Evolutionary conservation across 2,113 vertebrate species (phyloP).

Genomic region (Chroicocephalus ridibundus): DNA sequence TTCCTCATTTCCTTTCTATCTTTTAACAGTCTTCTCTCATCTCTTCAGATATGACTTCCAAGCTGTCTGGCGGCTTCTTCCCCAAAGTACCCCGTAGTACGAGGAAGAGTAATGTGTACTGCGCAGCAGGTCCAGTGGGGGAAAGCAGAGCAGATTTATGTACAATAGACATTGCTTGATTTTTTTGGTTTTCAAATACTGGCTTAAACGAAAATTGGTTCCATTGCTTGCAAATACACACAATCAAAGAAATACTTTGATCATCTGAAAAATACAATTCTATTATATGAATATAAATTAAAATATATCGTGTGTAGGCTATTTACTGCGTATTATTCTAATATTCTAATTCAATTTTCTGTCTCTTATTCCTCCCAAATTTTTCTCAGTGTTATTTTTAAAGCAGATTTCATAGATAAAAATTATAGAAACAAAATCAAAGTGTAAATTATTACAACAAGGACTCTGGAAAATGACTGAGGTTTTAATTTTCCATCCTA

Average conservation of each 20-base stretch:
- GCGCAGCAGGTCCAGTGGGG: not conserved
- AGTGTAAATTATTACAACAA: not conserved
- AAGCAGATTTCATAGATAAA: not conserved
- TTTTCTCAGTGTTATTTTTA: not conserved
- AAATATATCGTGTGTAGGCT: not conserved
- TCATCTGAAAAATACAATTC: not conserved
- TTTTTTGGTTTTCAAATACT: not conserved
- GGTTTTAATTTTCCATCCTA: not conserved
- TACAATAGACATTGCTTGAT: not conserved
- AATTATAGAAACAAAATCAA: not conserved
- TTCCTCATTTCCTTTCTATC: constrained; percentile 55
- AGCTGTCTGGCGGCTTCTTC: constrained; percentile 35
- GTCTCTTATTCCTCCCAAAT: not conserved
- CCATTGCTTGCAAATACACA: not conserved
- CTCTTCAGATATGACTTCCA: constrained; percentile 54
- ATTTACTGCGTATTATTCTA: not conserved
- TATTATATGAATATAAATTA: not conserved
- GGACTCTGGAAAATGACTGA: not conserved
- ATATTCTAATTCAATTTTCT: not conserved
- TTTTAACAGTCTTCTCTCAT: constrained; percentile 54
- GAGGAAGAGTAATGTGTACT: not conserved
- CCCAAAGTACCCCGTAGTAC: not conserved
- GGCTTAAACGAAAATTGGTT: not conserved
- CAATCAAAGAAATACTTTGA: not conserved
- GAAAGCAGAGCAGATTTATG: not conserved